Base-by-base conservation (phyloP, 2,888 invertebrate genomes). In the Cheilosia variabilis region DNA sequence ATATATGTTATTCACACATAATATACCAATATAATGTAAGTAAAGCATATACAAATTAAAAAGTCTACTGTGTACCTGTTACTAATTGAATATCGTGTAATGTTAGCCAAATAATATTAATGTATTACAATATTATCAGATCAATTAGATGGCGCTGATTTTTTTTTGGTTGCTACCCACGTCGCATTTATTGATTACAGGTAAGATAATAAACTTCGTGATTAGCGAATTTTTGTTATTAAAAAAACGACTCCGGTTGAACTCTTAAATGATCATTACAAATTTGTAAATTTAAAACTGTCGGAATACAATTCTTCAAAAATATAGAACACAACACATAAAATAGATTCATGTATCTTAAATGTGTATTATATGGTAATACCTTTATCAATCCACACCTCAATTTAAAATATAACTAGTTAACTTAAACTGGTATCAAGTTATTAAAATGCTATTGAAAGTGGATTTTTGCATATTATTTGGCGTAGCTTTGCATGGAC, bases 51-150 rank as follows among this genome's bases (percentile, higher is more conserved):
- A 62, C 43, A 60, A 31, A 31, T 17, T n/a, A 22, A 80, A 73
- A 80, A 73, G 60, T 80, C 80, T 80, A 80, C 80, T 62, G 80
- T 80, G 80, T 80, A 80, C 80, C 80, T 80, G 80, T 80, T 80
- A 60, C 66, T 60, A 80, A 68, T 68, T 73, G 80, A 80, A 68
- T 73, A 73, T 73, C 22, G 62, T 80, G 66, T 73, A 80, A 50
- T 62, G 27, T 62, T 55, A 73, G 45, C 58, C 24, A 60, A 37
- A 60, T 19, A 68, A 80, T 52, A n/a, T 53, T 9, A 5, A 34
- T 55, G 2, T 31, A 17, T 55, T 45, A 34, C 37, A 63, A 57
- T 47, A 24, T 37, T 53, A 62, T 62, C 13, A 4, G 9, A 62
- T 22, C 22, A 19, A 62, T 41, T 24, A 73, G 24, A 47, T 50